phyloP scores from a whole-genome alignment of 2,113 vertebrate genomes.

The Ranitomeya imitator region DNA sequence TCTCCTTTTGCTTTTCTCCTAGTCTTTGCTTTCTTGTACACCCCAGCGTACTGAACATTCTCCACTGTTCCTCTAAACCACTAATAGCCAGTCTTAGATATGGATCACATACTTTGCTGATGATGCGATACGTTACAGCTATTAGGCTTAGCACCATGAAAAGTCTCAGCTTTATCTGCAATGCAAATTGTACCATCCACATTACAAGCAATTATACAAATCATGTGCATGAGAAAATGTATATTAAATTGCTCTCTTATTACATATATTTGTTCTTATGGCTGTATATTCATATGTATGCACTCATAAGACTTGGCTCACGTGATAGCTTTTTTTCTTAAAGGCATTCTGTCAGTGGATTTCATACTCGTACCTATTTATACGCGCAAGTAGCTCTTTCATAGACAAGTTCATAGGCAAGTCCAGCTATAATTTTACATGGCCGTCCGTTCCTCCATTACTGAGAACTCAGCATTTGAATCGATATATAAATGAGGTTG shows the following conservation, averaged over 20 bases:
- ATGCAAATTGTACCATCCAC: not conserved
- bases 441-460: too few relatives aligned
- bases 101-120: not conserved
- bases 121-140: not conserved
- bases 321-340: not conserved
- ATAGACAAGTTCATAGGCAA: too few relatives aligned
- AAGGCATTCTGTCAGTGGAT: not conserved
- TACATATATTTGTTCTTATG: not conserved
- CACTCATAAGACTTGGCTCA: not conserved
- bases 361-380: too few relatives aligned
- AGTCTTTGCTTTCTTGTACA: too few relatives aligned
- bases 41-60: too few relatives aligned
- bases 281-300: not conserved
- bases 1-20: too few relatives aligned
- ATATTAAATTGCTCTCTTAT: not conserved
- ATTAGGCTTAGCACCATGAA: not conserved
- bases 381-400: too few relatives aligned
- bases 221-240: not conserved
- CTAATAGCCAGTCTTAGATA: not conserved
- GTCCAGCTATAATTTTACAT: too few relatives aligned
- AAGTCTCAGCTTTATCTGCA: not conserved
- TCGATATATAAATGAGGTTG: too few relatives aligned
- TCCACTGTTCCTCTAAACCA: not conserved
- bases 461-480: too few relatives aligned
- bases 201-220: constrained; percentile 10